phyloP scores from a whole-genome alignment of 2,797 vertebrate genomes.

The Phrynocephalus guinanensis region DNA sequence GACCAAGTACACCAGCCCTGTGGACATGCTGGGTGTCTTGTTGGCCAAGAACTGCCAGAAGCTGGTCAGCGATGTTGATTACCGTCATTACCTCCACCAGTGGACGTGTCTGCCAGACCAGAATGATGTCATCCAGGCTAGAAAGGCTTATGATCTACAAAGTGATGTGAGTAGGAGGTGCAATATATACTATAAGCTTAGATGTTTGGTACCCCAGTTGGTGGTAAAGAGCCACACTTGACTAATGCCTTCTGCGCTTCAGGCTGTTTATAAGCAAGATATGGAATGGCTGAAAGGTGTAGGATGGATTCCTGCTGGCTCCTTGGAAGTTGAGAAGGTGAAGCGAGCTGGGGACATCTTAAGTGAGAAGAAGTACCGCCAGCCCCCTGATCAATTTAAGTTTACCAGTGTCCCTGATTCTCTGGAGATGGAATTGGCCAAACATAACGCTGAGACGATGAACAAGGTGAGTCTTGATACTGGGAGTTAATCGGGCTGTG shows the following conservation, averaged over 20 bases:
- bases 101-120: constrained; percentile 85
- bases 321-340: constrained; percentile 77
- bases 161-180: constrained; percentile 79
- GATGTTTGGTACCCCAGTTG: no score
- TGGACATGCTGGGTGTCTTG: constrained; percentile 87
- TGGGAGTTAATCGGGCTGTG: no score
- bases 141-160: constrained; percentile 79
- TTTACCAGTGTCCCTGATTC: constrained; percentile 81
- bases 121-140: constrained; percentile 81
- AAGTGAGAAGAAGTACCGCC: constrained; percentile 81
- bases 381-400: constrained; percentile 74
- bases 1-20: constrained; percentile 86
- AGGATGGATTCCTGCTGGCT: constrained; percentile 82
- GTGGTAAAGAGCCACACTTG: no score
- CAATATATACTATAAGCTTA: no score
- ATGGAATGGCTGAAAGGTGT: constrained; percentile 79
- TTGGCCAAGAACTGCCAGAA: constrained; percentile 82
- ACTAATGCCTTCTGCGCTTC: constrained; percentile 10
- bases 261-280: constrained; percentile 78
- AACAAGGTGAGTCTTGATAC: constrained; percentile 74
- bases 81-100: constrained; percentile 78
- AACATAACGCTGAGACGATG: constrained; percentile 79
- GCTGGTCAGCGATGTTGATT: constrained; percentile 83
- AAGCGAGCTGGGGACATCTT: constrained; percentile 78
- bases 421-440: constrained; percentile 76